Evolutionary conservation across 2,888 invertebrate genomes (phyloP).

Genomic region (Cataglyphis cursor): DNA sequence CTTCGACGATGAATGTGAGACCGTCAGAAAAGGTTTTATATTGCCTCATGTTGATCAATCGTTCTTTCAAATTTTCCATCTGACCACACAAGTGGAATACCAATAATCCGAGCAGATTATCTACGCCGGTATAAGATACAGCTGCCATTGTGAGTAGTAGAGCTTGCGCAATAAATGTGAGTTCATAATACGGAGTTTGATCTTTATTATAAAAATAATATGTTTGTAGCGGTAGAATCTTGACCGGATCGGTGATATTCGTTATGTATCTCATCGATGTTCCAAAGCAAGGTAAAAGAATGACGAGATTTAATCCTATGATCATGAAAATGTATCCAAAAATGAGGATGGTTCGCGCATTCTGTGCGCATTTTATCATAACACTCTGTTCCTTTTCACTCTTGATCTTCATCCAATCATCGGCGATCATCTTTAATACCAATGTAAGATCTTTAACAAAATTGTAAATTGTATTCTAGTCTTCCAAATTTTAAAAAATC

Average conservation of each 20-base stretch:
- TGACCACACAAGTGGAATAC: conserved; percentile 20
- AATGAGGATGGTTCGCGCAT: not conserved
- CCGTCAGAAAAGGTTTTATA: not conserved
- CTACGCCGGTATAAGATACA: not conserved
- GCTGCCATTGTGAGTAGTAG: not conserved
- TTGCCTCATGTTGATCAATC: not conserved
- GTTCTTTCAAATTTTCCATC: not conserved
- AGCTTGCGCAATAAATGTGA: not conserved
- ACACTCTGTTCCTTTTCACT: not conserved
- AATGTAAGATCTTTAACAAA: conserved; percentile 1
- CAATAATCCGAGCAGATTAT: conserved; percentile 1
- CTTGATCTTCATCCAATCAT: conserved; percentile 11
- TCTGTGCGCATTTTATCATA: conserved; percentile 3
- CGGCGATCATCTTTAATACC: not conserved
- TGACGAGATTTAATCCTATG: not conserved
- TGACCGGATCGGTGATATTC: conserved; percentile 6
- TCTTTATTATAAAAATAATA: conserved; percentile 1
- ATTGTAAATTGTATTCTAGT: not conserved
- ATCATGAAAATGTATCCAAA: not conserved
- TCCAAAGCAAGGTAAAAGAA: conserved; percentile 3
- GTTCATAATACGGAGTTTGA: not conserved
- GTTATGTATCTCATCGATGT: not conserved
- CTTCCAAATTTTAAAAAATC: too few species aligned
- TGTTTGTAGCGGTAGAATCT: not conserved
- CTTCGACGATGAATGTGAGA: not conserved